Conservation (phyloP, 1,140 invertebrate species). For the Hyposmocoma kahamanoa region DNA sequence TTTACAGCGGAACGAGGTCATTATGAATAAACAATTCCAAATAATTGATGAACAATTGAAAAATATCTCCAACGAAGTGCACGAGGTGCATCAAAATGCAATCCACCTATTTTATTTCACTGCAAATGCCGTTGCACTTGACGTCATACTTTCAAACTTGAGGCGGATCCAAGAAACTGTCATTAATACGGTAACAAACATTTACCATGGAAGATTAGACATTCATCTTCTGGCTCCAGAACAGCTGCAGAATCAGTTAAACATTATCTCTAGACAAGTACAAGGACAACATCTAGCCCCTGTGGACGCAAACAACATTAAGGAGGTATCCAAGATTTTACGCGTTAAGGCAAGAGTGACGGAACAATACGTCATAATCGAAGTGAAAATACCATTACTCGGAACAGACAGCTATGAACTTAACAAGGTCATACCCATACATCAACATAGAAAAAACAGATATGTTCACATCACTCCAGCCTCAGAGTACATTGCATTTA, state of each 20-base stretch:
- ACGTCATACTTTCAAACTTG: slow-evolving; percentile 11
- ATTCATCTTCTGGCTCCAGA: slow-evolving; percentile 12
- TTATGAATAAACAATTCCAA: slow-evolving; percentile 21
- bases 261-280: slow-evolving; percentile 16
- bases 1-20: slow-evolving; percentile 13
- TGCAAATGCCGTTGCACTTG: slow-evolving; percentile 1
- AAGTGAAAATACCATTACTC: not conserved
- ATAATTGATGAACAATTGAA: slow-evolving; percentile 13
- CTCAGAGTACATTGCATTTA: not conserved
- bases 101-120: not conserved
- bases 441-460: not conserved
- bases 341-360: not conserved
- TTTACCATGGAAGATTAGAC: slow-evolving; percentile 12
- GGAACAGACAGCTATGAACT: not conserved
- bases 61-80: not conserved
- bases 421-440: not conserved
- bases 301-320: not conserved
- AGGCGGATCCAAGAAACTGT: slow-evolving; percentile 15
- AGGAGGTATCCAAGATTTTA: not conserved
- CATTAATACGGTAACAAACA: slow-evolving; percentile 13
- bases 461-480: not conserved
- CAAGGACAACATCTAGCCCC: slow-evolving; percentile 8
- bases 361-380: not conserved
- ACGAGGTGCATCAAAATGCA: not conserved
- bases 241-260: slow-evolving; percentile 14